Conservation (phyloP, 2,797 vertebrate genomes). For the Lithobates pipiens region DNA sequence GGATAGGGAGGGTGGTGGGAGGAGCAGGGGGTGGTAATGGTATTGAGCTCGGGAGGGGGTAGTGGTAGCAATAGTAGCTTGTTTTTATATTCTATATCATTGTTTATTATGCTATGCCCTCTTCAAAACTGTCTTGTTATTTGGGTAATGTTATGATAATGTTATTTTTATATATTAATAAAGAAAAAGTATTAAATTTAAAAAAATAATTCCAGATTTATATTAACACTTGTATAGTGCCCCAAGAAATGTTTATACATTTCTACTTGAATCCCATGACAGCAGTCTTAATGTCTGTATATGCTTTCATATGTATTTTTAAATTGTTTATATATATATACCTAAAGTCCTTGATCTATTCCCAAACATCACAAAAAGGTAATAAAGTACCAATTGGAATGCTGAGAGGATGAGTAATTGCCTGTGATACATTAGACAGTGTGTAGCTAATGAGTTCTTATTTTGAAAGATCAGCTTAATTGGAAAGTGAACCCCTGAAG, state of each 20-base stretch:
- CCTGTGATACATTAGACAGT: conserved; percentile 49
- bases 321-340: not conserved
- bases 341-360: conserved; percentile 54
- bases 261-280: conserved; percentile 29
- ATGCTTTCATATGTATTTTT: conserved; percentile 16
- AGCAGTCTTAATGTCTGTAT: conserved; percentile 38
- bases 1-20: no score
- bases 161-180: no score
- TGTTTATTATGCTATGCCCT: no score
- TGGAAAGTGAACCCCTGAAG: conserved; percentile 59
- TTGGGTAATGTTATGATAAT: no score
- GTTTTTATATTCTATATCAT: no score
- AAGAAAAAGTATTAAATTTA: no score
- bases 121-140: no score
- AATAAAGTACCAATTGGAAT: conserved; percentile 58
- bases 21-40: no score
- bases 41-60: no score
- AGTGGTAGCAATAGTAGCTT: no score
- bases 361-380: conserved; percentile 48
- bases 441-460: conserved; percentile 57
- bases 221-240: not conserved
- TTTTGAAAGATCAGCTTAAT: conserved; percentile 56
- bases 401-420: conserved; percentile 60
- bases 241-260: conserved; percentile 3
- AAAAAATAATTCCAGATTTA: not conserved